These are phyloP conservation scores for Muraenolepis orangiensis DNA, from an alignment of 2,797 vertebrate genomes.

Conservation along the genomic window DNA sequence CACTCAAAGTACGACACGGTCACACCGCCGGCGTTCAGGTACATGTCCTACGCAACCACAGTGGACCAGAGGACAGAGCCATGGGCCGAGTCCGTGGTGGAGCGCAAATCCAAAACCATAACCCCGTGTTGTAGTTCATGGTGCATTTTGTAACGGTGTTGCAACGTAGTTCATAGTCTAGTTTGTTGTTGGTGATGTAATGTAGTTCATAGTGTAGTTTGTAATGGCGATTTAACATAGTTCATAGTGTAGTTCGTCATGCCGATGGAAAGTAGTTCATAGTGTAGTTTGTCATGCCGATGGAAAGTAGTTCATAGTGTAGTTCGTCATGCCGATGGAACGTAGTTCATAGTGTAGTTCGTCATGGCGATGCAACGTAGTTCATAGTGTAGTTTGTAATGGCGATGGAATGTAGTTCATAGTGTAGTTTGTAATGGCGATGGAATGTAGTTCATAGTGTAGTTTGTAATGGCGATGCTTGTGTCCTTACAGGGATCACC, in stretches of 20 bases:
- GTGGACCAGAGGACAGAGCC: not conserved
- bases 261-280: too few species aligned
- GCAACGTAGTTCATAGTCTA: not conserved
- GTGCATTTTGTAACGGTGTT: not conserved
- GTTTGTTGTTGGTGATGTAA: not conserved
- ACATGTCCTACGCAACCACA: constrained; percentile 84
- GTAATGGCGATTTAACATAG: not conserved
- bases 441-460: not conserved
- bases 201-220: not conserved
- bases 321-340: too few species aligned
- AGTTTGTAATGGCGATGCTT: not conserved
- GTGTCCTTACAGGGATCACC: constrained; percentile 96
- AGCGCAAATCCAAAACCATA: too few species aligned
- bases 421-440: not conserved
- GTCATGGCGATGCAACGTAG: not conserved
- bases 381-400: not conserved
- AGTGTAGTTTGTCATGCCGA: too few species aligned
- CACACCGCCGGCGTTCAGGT: constrained; percentile 96
- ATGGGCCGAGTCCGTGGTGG: not conserved
- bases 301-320: not conserved
- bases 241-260: too few species aligned
- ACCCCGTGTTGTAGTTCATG: too few species aligned
- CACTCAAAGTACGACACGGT: constrained; percentile 99
- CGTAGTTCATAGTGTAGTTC: too few species aligned
- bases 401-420: not conserved